A percentile compares a stretch with the other conserved stretches of the same genome.
Evolutionary conservation across 2,888 invertebrate genomes (phyloP).

Genomic region (Aromia moschata): DNA sequence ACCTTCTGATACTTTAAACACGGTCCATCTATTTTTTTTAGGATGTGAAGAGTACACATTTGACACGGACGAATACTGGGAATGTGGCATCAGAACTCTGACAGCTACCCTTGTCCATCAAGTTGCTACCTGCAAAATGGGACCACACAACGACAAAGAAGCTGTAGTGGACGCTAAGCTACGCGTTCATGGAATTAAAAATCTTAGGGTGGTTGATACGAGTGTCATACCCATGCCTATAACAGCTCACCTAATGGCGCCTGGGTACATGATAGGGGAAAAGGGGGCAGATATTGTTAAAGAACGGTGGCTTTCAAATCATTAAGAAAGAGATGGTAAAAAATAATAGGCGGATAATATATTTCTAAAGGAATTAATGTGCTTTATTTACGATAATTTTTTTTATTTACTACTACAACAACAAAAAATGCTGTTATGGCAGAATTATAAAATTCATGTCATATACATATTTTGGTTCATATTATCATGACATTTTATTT

Average conservation of each 20-base stretch:
- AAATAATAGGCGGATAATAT: too few species aligned
- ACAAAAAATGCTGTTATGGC: too few species aligned
- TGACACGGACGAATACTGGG: conserved; percentile 65
- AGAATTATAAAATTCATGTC: too few species aligned
- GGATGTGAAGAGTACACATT: conserved; percentile 50
- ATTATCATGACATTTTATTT: too few species aligned
- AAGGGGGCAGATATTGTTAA: conserved; percentile 67
- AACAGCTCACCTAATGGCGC: conserved; percentile 66
- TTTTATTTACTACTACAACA: too few species aligned
- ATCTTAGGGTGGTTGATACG: conserved; percentile 66
- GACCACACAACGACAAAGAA: conserved; percentile 62
- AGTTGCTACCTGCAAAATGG: conserved; percentile 68
- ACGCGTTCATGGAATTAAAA: conserved; percentile 64
- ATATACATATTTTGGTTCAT: too few species aligned
- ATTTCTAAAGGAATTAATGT: too few species aligned
- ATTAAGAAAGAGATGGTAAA: too few species aligned
- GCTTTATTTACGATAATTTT: too few species aligned
- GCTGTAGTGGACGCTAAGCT: conserved; percentile 68
- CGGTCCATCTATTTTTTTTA: too few species aligned
- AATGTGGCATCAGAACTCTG: conserved; percentile 63
- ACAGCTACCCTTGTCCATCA: conserved; percentile 66
- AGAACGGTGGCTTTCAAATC: conserved; percentile 54
- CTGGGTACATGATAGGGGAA: conserved; percentile 67
- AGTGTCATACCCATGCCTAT: conserved; percentile 67
- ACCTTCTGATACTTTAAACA: neutral